Conservation (phyloP, 1,140 invertebrate genomes). For the Drosophila oshimai region DNA sequence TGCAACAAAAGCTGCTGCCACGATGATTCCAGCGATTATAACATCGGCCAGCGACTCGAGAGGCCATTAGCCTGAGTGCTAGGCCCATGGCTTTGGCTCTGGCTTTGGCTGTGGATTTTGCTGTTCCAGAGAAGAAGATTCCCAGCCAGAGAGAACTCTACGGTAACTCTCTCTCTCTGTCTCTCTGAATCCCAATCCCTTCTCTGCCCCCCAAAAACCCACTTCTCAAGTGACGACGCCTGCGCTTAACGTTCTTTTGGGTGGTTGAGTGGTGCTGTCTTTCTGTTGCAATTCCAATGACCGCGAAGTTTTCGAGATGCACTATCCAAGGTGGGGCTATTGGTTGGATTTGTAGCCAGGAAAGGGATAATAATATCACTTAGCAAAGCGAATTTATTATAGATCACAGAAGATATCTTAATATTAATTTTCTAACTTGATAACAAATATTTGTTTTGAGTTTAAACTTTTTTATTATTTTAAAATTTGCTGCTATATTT, state of each 20-base stretch:
- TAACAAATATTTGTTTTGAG: too few species aligned
- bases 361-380: not conserved
- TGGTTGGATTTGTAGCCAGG: not conserved
- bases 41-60: constrained; percentile 52
- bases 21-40: constrained; percentile 54
- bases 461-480: too few species aligned
- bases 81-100: constrained; percentile 16
- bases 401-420: too few species aligned
- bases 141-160: constrained; percentile 10
- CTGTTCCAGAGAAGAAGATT: not conserved
- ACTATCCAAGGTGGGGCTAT: not conserved
- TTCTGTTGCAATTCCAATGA: constrained; percentile 11
- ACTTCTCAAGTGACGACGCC: constrained; percentile 34
- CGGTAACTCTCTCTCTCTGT: constrained; percentile 1
- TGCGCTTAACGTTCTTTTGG: constrained; percentile 29
- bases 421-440: too few species aligned
- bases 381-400: not conserved
- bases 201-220: not conserved
- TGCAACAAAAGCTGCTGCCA: constrained; percentile 29
- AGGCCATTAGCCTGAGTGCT: constrained; percentile 67
- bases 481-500: too few species aligned
- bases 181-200: not conserved
- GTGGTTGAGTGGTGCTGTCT: not conserved
- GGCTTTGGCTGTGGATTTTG: not conserved
- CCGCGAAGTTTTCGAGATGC: not conserved